Percentiles rank a stretch among this genome's conserved stretches.
phyloP scores from a whole-genome alignment of 2,113 vertebrate species.

The Lagenorhynchus albirostris region DNA sequence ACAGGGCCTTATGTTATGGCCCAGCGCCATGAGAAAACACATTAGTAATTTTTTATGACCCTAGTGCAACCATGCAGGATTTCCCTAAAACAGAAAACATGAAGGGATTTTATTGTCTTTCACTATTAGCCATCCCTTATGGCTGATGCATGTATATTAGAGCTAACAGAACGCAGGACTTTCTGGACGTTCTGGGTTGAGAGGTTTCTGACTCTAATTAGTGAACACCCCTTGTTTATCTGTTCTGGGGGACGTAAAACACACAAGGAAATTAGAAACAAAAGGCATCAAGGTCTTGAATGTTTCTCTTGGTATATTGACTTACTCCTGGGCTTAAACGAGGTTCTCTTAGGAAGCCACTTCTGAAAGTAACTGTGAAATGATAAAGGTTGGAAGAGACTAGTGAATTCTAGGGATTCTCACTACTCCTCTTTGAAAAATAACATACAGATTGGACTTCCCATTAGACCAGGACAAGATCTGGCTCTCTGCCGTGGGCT shows the following conservation, averaged over 20 bases:
- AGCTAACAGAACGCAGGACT: constrained; percentile 74
- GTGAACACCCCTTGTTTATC: constrained; percentile 65
- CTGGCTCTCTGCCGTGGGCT: not conserved
- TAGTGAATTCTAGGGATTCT: not conserved
- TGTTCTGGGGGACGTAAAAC: constrained; percentile 30
- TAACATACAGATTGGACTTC: not conserved
- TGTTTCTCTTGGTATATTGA: constrained; percentile 18
- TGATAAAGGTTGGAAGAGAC: constrained; percentile 10
- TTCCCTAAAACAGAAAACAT: constrained; percentile 79
- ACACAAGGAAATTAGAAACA: constrained; percentile 24
- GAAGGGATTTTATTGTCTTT: constrained; percentile 82
- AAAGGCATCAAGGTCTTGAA: not conserved
- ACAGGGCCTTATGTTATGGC: constrained; percentile 78
- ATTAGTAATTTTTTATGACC: constrained; percentile 84
- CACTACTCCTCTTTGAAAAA: not conserved
- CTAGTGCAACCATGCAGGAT: constrained; percentile 79
- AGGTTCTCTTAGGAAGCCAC: not conserved
- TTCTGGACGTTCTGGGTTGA: constrained; percentile 73
- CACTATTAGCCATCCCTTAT: constrained; percentile 76
- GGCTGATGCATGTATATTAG: constrained; percentile 73
- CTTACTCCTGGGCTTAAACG: constrained; percentile 4
- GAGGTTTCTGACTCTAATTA: constrained; percentile 75
- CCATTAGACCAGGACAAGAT: not conserved
- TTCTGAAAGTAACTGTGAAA: constrained; percentile 18
- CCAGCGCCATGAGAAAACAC: constrained; percentile 84